These are phyloP conservation scores for Cyphomyrus discorhynchus DNA, from an alignment of 2,113 vertebrate species.

Conservation along the genomic window DNA sequence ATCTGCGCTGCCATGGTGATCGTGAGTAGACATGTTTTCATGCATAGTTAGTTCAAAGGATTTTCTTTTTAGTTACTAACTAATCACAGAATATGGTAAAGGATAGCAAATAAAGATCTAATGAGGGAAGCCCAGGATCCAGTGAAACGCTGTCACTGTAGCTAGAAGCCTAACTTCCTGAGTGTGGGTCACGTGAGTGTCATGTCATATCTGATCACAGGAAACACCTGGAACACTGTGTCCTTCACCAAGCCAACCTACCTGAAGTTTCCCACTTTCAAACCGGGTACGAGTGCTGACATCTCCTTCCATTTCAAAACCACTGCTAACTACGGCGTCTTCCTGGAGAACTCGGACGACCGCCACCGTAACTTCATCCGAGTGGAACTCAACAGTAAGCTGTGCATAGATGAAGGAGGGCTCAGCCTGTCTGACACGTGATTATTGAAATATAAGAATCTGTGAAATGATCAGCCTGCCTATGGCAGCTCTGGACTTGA, in stretches of 20 bases:
- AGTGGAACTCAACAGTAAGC: conserved; percentile 86
- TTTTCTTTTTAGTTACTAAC: not conserved
- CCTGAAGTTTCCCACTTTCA: conserved; percentile 84
- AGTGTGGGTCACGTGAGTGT: not conserved
- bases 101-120: not conserved
- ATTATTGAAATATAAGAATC: not conserved
- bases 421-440: not conserved
- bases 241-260: conserved; percentile 81
- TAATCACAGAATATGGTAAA: not conserved
- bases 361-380: conserved; percentile 76
- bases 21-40: conserved; percentile 63
- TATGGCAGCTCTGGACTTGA: not conserved
- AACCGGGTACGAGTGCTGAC: conserved; percentile 78
- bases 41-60: not conserved
- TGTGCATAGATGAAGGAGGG: not conserved
- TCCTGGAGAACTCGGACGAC: conserved; percentile 83
- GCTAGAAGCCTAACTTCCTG: not conserved
- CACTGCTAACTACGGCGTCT: conserved; percentile 74
- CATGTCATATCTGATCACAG: conserved; percentile 45
- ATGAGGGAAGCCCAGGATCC: not conserved
- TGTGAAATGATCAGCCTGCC: not conserved
- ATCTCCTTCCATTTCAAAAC: conserved; percentile 97
- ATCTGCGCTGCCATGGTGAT: conserved; percentile 90
- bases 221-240: conserved; percentile 91
- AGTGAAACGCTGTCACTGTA: not conserved